Conservation (phyloP, 2,888 invertebrate genomes). For the Hoplodrina ambigua region DNA sequence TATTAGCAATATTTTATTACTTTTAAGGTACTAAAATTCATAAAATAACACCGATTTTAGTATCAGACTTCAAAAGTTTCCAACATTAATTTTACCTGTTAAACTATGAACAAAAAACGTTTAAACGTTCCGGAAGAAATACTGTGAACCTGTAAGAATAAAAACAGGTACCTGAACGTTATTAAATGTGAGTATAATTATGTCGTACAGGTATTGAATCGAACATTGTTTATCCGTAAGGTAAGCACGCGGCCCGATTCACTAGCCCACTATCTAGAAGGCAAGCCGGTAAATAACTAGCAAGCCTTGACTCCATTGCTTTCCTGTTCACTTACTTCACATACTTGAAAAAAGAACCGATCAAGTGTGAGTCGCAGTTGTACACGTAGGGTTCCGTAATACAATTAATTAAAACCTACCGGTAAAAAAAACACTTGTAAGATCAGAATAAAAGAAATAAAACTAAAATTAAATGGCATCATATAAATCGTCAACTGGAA, state of each 20-base stretch:
- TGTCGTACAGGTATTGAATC: constrained; percentile 14
- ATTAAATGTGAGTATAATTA: constrained; percentile 11
- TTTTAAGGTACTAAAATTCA: constrained; percentile 3
- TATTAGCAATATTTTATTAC: constrained; percentile 16
- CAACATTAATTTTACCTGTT: constrained; percentile 12
- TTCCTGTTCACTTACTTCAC: constrained; percentile 46
- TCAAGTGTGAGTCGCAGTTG: too few relatives aligned
- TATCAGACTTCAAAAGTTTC: constrained; percentile 14
- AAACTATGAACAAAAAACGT: background rate
- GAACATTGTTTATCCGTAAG: constrained; percentile 54
- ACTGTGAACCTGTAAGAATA: background rate
- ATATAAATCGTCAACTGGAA: too few relatives aligned
- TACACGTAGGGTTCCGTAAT: too few relatives aligned
- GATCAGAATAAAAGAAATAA: too few relatives aligned
- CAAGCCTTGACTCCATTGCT: constrained; percentile 69
- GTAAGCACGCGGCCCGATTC: constrained; percentile 47
- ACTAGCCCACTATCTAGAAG: constrained; percentile 56
- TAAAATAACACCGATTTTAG: background rate
- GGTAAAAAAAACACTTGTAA: too few relatives aligned
- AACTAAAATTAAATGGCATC: too few relatives aligned
- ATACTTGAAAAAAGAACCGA: constrained; percentile 21
- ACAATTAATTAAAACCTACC: too few relatives aligned
- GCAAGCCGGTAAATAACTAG: constrained; percentile 62
- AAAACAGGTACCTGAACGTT: background rate
- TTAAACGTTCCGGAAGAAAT: background rate